These are phyloP conservation scores for Prionailurus bengalensis DNA, from an alignment of 2,113 vertebrate species.

Conservation along the genomic window DNA sequence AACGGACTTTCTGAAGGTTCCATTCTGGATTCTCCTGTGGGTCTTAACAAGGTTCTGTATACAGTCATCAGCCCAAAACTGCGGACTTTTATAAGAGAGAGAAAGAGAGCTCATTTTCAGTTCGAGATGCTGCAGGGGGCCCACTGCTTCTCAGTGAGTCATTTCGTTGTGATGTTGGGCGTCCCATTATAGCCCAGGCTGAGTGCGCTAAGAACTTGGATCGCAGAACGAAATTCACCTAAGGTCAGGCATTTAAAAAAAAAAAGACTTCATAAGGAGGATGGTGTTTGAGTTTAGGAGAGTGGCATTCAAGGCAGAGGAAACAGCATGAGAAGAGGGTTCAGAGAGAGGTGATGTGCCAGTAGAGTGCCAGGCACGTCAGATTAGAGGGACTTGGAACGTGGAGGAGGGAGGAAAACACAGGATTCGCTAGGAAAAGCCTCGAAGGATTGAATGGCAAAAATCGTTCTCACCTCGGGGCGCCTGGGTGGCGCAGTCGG, in stretches of 20 bases:
- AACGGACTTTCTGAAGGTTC: neutral
- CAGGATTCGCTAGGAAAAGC: neutral
- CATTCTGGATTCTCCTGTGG: neutral
- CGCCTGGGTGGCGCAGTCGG: too few relatives aligned
- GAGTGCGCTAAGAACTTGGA: neutral
- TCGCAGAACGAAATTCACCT: neutral
- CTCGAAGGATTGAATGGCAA: neutral
- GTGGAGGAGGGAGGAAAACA: neutral
- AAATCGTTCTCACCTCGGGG: neutral
- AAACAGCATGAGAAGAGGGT: neutral
- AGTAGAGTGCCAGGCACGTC: neutral
- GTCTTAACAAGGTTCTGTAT: neutral
- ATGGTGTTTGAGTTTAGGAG: neutral
- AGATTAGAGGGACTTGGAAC: neutral
- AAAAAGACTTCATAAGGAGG: neutral
- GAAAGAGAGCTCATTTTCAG: neutral
- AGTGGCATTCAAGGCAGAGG: neutral
- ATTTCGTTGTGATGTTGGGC: neutral
- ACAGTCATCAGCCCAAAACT: neutral
- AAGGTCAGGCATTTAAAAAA: neutral
- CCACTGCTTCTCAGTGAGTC: neutral
- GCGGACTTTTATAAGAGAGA: neutral
- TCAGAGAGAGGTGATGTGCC: neutral
- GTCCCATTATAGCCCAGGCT: neutral
- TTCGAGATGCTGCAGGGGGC: neutral